Base-by-base conservation (phyloP, 2,113 vertebrate species). In the Colossoma macropomum region DNA sequence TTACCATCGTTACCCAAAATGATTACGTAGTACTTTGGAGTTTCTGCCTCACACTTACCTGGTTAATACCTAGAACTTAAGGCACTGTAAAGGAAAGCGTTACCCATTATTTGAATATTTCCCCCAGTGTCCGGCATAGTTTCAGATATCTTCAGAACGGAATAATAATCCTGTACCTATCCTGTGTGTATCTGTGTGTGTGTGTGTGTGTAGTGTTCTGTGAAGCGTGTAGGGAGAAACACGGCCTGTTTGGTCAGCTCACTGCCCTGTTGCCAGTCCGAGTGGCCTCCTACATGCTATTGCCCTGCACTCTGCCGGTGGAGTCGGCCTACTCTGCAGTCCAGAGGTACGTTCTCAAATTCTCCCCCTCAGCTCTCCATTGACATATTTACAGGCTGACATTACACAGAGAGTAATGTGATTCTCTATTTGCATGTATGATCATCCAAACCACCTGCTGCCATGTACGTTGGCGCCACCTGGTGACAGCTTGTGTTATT, bases 281-380 rank as follows among this genome's bases (percentile, higher is more conserved):
- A 60, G 86, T 97, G 52, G 91, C 96, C 11, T 97, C 97, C 7
- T 99, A 95, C 23, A 76, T 94, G 89, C 88, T 97, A 85, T 80
- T 98, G 86, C 97, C 97, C 0, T 98, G 94, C 76, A 98, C 96
- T 0, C 93, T 99, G 0, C 97, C 97, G 0, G 93, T 98, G 54
- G 95, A 96, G 86, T 97, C 95, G 9, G 81, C 74, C 0, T 92
- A 96, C 78, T 95, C 92, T 0, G 75, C 90, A 3, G 93, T 93
- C 54, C 91, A 95, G 84, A 93, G 97, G 97, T 98, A 87, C 93
- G 90, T 0, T 45, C 16, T 66, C 11, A 3, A 2, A 34, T 62
- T 77, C 34, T 4, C 71, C 28, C 10, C 21, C 13, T 74, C n/a
- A 17, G 5, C 27, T 5, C 65, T 38, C 12, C 30, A 8, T 0